A percentile compares a stretch with the other conserved stretches of the same genome.
phyloP scores from a whole-genome alignment of 2,113 vertebrate genomes.

The Peromyscus maniculatus region DNA sequence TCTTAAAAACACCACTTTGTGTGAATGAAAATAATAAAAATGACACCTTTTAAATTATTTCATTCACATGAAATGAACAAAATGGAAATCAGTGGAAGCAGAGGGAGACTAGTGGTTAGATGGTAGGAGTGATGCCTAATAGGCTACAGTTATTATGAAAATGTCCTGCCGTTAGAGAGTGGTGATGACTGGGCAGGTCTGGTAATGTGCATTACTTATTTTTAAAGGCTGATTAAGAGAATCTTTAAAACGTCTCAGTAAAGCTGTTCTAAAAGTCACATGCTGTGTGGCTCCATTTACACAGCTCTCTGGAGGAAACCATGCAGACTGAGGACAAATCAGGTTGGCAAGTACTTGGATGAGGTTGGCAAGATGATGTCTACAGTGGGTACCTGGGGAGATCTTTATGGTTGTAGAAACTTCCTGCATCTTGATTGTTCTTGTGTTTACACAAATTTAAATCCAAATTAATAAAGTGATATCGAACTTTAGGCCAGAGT shows the following conservation, averaged over 20 bases:
- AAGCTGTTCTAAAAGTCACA: not conserved
- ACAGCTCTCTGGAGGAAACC: constrained; percentile 7
- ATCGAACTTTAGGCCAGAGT: not conserved
- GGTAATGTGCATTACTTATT: not conserved
- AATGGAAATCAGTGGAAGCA: not conserved
- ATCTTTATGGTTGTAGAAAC: not conserved
- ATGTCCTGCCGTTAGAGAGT: not conserved
- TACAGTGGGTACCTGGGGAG: not conserved
- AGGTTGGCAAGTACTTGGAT: not conserved
- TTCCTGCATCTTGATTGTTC: not conserved
- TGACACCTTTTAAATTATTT: not conserved
- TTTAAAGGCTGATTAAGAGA: not conserved
- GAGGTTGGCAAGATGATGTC: not conserved
- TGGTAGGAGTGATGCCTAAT: not conserved
- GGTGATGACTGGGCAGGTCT: not conserved
- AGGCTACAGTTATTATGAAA: not conserved
- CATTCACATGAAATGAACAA: not conserved
- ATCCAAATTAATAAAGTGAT: constrained; percentile 5
- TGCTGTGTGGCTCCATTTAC: not conserved
- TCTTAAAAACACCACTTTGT: not conserved
- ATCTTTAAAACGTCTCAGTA: not conserved
- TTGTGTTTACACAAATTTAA: not conserved
- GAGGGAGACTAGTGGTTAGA: not conserved
- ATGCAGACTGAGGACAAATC: not conserved
- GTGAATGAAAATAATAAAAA: not conserved